Evolutionary conservation across 2,113 vertebrate species (phyloP).

Genomic region (Antidorcas marsupialis): DNA sequence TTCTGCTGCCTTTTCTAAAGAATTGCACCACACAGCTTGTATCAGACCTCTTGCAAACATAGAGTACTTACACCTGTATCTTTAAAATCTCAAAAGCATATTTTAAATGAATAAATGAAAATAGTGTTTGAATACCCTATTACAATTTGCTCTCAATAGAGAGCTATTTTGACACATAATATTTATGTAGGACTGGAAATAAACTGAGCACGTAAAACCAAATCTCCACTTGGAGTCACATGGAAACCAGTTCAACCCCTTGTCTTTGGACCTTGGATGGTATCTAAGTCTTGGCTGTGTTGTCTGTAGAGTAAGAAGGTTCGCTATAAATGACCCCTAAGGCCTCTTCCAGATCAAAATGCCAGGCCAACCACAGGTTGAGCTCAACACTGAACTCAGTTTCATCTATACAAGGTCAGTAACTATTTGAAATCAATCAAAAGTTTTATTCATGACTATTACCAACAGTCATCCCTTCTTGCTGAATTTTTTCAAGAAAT

Average conservation of each 20-base stretch:
- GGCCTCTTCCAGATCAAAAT: background rate
- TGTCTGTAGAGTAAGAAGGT: background rate
- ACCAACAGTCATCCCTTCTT: background rate
- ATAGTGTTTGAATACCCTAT: background rate
- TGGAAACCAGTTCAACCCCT: background rate
- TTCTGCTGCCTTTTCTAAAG: background rate
- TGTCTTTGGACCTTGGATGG: background rate
- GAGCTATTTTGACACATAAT: background rate
- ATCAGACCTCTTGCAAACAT: background rate
- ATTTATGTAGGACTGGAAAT: background rate
- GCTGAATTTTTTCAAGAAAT: background rate
- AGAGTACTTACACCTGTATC: background rate
- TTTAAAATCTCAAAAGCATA: background rate
- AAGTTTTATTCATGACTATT: background rate
- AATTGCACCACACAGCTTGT: background rate
- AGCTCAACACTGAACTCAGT: background rate
- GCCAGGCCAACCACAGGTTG: background rate
- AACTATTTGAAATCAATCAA: background rate
- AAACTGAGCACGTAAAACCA: background rate
- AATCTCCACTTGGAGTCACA: background rate
- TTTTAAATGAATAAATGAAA: slow-evolving; percentile 10
- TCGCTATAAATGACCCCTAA: background rate
- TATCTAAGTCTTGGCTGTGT: background rate
- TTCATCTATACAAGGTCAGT: background rate
- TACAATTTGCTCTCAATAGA: background rate